Evolutionary conservation across 2,113 vertebrate species (phyloP).

Genomic region (Varanus salvator): DNA sequence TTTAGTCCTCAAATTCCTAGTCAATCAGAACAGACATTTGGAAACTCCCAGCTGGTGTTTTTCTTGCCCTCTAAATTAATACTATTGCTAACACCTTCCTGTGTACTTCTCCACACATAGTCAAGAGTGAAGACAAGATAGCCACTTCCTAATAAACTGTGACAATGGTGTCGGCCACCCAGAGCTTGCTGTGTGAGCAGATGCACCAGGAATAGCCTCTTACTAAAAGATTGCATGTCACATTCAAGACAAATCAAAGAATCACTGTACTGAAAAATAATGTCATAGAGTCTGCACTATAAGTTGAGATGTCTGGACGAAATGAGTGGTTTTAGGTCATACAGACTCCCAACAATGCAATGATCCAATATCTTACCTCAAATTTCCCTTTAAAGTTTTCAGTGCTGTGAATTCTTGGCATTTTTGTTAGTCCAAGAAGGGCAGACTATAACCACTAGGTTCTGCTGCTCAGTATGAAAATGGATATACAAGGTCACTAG

Average conservation of each 20-base stretch:
- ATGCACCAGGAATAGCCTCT: neutral
- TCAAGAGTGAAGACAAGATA: conserved; percentile 13
- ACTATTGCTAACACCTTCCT: conserved; percentile 27
- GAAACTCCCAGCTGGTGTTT: conserved; percentile 27
- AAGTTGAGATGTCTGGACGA: neutral
- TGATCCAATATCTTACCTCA: conserved; percentile 12
- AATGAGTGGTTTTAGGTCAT: neutral
- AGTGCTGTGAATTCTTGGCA: neutral
- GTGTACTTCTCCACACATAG: neutral
- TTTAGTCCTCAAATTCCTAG: neutral
- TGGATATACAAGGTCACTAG: neutral
- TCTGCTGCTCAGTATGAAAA: neutral
- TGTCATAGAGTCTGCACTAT: conserved; percentile 27
- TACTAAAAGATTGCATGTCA: conserved; percentile 57
- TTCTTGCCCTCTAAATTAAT: conserved; percentile 54
- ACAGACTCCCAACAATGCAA: neutral
- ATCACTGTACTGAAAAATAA: conserved; percentile 45
- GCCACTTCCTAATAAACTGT: conserved; percentile 56
- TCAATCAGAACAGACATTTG: conserved; percentile 9
- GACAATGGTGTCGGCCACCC: conserved; percentile 47
- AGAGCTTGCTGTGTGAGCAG: conserved; percentile 40
- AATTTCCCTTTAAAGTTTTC: conserved; percentile 37
- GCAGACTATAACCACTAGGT: neutral
- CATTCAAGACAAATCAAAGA: conserved; percentile 54
- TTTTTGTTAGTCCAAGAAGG: neutral